Evolutionary conservation across 2,888 invertebrate species (phyloP).

Genomic region (Iselma pallidipennis): DNA sequence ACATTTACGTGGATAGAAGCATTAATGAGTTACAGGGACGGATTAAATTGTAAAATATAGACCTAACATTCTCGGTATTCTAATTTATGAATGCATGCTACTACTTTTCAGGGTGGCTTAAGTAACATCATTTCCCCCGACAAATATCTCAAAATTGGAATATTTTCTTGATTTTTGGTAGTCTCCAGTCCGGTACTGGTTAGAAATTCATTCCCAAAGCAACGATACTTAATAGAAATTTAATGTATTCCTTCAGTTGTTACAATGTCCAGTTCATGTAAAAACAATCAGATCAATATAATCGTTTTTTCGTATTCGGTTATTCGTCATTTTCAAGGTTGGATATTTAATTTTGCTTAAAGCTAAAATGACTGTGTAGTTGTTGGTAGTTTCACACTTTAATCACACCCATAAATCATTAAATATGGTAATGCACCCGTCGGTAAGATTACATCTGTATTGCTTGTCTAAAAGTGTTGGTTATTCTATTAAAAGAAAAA

Average conservation of each 20-base stretch:
- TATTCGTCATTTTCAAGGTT: neutral
- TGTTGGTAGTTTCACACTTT: constrained; percentile 15
- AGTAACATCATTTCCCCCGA: too few species aligned
- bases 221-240: neutral
- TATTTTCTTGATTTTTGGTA: neutral
- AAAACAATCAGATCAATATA: neutral
- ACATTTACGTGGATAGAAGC: too few species aligned
- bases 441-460: constrained; percentile 14
- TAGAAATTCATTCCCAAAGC: too few species aligned
- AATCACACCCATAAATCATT: constrained; percentile 16
- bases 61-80: too few species aligned
- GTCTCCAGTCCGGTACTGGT: neutral
- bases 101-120: too few species aligned
- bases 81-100: too few species aligned
- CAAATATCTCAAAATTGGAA: too few species aligned
- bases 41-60: too few species aligned
- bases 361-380: neutral
- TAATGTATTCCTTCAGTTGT: neutral
- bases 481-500: neutral
- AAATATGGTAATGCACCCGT: constrained; percentile 11
- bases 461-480: constrained; percentile 13
- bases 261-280: neutral
- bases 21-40: neutral
- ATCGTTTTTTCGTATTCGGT: neutral
- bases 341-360: neutral